Percentiles rank a stretch among this genome's conserved stretches.
Evolutionary conservation across 2,113 vertebrate species (phyloP).

Genomic region (Odontesthes bonariensis): DNA sequence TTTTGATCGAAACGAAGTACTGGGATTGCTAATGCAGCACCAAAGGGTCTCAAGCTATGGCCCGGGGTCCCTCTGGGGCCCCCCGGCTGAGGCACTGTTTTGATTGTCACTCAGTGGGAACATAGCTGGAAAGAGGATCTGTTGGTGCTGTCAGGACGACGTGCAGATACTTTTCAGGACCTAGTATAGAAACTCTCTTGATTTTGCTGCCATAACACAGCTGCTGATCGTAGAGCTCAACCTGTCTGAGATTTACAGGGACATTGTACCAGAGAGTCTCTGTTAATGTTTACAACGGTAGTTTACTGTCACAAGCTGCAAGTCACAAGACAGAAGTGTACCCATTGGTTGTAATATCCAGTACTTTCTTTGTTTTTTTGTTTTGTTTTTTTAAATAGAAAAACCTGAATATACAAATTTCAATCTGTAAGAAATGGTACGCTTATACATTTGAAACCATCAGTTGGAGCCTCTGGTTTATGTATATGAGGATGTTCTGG

Average conservation of each 20-base stretch:
- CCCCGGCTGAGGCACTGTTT: not conserved
- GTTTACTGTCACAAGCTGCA: slow-evolving; percentile 1
- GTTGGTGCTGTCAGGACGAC: not conserved
- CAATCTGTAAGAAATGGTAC: not conserved
- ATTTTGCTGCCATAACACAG: not conserved
- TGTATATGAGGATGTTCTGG: not conserved
- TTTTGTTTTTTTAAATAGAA: not conserved
- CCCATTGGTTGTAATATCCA: not conserved
- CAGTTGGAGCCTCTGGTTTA: not conserved
- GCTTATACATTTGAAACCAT: not conserved
- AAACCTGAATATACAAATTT: not conserved
- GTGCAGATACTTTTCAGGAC: not conserved
- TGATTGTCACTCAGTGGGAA: not conserved
- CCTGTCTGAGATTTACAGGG: not conserved
- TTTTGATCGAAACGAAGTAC: not conserved
- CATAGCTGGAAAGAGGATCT: not conserved
- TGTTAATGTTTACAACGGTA: not conserved
- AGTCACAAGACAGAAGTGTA: slow-evolving; percentile 10
- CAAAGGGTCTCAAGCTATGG: slow-evolving; percentile 13
- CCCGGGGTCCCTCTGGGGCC: slow-evolving; percentile 13
- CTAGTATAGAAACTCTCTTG: not conserved
- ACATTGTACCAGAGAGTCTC: not conserved
- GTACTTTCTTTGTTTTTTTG: too few species aligned
- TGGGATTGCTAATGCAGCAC: not conserved
- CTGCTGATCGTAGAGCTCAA: not conserved